phyloP scores from a whole-genome alignment of 2,888 invertebrate species.

The Schrankia costaestrigalis region DNA sequence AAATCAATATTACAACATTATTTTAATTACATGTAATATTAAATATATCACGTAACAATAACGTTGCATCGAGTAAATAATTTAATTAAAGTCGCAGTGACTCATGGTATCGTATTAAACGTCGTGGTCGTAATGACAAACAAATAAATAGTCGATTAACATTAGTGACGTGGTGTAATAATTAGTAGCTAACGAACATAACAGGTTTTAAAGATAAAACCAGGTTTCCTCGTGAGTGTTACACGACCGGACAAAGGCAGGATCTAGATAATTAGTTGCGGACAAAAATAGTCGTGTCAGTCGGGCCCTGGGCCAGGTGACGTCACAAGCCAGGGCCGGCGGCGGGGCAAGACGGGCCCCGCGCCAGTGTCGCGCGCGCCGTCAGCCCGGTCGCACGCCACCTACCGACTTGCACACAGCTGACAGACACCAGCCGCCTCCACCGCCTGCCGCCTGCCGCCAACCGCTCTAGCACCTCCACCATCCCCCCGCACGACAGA shows the following conservation, averaged over 20 bases:
- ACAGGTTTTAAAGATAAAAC: slow-evolving; percentile 46
- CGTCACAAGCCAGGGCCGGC: slow-evolving; percentile 75
- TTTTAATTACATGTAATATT: no score
- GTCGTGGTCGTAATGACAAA: slow-evolving; percentile 36
- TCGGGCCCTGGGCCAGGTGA: slow-evolving; percentile 80
- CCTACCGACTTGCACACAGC: slow-evolving; percentile 39
- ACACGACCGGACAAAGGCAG: slow-evolving; percentile 69
- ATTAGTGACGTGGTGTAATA: slow-evolving; percentile 36
- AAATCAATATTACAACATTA: no score
- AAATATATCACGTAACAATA: slow-evolving; percentile 5
- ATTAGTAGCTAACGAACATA: slow-evolving; percentile 27
- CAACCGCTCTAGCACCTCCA: slow-evolving; percentile 34
- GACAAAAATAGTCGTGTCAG: slow-evolving; percentile 74
- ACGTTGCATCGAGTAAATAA: slow-evolving; percentile 19
- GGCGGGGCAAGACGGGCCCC: slow-evolving; percentile 80
- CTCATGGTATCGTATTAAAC: slow-evolving; percentile 29
- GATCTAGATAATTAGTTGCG: slow-evolving; percentile 77
- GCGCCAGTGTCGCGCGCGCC: slow-evolving; percentile 80
- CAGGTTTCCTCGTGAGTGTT: slow-evolving; percentile 65
- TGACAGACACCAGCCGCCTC: slow-evolving; percentile 39
- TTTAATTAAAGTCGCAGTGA: slow-evolving; percentile 43
- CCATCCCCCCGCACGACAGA: slow-evolving; percentile 34
- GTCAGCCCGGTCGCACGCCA: slow-evolving; percentile 74
- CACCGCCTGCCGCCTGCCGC: slow-evolving; percentile 34
- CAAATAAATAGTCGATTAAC: slow-evolving; percentile 31